Evolutionary conservation across 92 coral and sea anemone genomes (phyloP), one percentile per base, ranked within the genome.

Genomic region (Plumapathes pennacea): DNA sequence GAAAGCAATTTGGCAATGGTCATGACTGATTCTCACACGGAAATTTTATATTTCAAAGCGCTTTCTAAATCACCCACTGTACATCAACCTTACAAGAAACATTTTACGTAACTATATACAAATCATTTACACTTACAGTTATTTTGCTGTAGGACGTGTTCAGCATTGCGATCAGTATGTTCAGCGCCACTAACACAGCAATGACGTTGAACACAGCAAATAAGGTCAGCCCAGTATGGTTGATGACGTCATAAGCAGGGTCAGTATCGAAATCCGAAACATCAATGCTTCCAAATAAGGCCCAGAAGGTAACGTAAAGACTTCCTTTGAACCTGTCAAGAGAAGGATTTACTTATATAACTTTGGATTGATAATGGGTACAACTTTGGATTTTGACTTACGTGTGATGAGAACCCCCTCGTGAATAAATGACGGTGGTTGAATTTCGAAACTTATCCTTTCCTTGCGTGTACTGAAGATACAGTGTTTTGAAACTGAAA

Each of bases 91-190:
- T 34, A 12, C 20, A 4, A 17, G 11, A 29, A 10, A 18, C 34
- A 18, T 4, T 50, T 20, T n/a, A 50, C 11, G 33, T 25, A 50
- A 50, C 23, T 15, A 4, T 30, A 13, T 33, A 18, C 21, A 11
- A 5, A n/a, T 52, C 17, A 11, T 13, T 13, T 0, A 3, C n/a
- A 50, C 90, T 62, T 85, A 90, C 97, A 14, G 72, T 62, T 25
- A 85, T 82, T 48, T 77, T 76, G 20, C 85, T 51, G 51, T 51
- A 90, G 0, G 97, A 72, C 62, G 68, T 76, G 29, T 62, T 56
- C 67, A 90, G 76, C 97, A 90, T 90, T 0, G 97, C 97, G 45
- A 90, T 90, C 20, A 90, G 62, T 46, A 82, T 72, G 62, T 90
- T 90, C 40, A 90, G 39, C 2, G 78, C 80, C 39, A 90, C 95